phyloP scores from a whole-genome alignment of 2,888 invertebrate species.

The Gastrophysa polygoni region DNA sequence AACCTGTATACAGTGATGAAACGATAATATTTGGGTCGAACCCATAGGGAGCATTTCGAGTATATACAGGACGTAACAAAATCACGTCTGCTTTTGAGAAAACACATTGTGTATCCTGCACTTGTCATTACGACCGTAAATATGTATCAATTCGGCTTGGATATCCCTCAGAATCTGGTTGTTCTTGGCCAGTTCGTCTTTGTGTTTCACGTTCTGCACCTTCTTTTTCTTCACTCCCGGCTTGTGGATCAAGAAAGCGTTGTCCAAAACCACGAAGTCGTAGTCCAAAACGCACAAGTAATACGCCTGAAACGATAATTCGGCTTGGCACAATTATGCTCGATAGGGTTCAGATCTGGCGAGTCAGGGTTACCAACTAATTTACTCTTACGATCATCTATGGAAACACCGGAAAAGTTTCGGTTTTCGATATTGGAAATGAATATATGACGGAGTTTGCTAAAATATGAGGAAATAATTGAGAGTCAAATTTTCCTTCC shows the following conservation, averaged over 20 bases:
- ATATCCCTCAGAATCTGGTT: conserved; percentile 32
- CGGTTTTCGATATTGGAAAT: no score
- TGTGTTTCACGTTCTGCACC: conserved; percentile 38
- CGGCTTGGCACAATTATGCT: background rate
- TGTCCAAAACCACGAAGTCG: conserved; percentile 43
- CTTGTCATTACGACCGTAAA: conserved; percentile 35
- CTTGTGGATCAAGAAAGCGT: conserved; percentile 46
- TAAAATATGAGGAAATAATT: no score
- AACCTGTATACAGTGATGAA: no score
- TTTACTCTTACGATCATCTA: no score
- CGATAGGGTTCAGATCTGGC: no score
- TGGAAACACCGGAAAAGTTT: no score
- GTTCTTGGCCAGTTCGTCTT: conserved; percentile 29
- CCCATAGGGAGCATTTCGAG: no score
- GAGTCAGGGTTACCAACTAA: no score
- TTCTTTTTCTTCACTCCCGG: conserved; percentile 46
- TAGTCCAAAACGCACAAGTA: conserved; percentile 44
- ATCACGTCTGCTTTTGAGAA: background rate
- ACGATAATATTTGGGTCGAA: no score
- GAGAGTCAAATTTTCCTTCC: no score
- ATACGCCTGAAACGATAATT: conserved; percentile 34
- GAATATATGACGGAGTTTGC: no score
- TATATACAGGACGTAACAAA: no score
- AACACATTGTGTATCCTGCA: conserved; percentile 28
- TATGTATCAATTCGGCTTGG: conserved; percentile 31